Evolutionary conservation across 1,140 invertebrate species (phyloP).

Genomic region (Wiebesia pumilae): DNA sequence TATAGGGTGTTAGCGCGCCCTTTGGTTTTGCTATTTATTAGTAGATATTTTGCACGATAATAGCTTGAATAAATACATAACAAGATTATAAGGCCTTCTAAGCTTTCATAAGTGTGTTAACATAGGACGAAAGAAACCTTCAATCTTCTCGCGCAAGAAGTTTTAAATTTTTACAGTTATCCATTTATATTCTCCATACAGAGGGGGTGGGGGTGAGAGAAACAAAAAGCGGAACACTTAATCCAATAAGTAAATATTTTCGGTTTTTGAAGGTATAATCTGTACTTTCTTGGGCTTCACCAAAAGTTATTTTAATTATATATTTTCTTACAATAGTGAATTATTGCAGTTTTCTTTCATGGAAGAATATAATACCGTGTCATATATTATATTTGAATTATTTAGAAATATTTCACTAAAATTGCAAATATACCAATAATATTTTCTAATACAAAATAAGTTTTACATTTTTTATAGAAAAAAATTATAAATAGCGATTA

Average conservation of each 20-base stretch:
- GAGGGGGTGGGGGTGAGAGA: background rate
- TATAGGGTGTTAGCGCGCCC: background rate
- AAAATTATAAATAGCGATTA: no score
- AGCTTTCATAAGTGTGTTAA: slow-evolving; percentile 5
- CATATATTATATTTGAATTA: no score
- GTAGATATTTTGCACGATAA: slow-evolving; percentile 9
- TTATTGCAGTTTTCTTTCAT: no score
- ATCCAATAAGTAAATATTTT: slow-evolving; percentile 5
- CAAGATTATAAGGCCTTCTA: background rate
- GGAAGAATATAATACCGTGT: no score
- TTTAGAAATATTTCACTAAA: no score
- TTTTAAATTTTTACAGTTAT: slow-evolving; percentile 18
- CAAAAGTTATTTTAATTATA: no score
- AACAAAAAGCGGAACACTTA: background rate
- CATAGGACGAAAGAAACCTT: slow-evolving; percentile 13
- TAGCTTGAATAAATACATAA: background rate
- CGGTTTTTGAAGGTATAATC: background rate
- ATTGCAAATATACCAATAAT: no score
- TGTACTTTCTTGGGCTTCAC: background rate
- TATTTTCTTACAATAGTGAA: no score
- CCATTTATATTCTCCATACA: background rate
- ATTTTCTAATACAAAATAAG: no score
- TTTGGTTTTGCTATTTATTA: background rate
- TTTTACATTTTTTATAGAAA: no score
- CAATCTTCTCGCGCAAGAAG: background rate